A percentile compares a stretch with the other conserved stretches of the same genome.
Evolutionary conservation across 2,888 invertebrate genomes (phyloP).

Genomic region (Leptinotarsa rubiginosa): DNA sequence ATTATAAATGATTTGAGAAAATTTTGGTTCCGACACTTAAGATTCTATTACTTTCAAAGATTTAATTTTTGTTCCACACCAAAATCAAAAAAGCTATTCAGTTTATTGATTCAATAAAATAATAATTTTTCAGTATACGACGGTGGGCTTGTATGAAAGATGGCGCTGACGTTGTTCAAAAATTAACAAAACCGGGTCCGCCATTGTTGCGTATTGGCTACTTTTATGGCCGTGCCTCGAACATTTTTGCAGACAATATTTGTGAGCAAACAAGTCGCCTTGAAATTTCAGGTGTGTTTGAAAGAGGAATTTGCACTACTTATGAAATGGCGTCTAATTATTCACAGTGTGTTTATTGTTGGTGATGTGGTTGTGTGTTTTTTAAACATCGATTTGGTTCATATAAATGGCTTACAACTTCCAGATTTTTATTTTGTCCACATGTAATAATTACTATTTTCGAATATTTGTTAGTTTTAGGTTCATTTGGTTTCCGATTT

Average conservation of each 20-base stretch:
- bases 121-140: constrained; percentile 9
- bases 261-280: constrained; percentile 50
- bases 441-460: constrained; percentile 38
- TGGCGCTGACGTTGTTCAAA: constrained; percentile 59
- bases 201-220: constrained; percentile 66
- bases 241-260: constrained; percentile 57
- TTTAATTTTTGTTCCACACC: no score
- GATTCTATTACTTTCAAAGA: no score
- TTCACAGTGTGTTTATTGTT: constrained; percentile 32
- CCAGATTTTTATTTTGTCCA: constrained; percentile 48
- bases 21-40: no score
- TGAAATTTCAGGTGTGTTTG: constrained; percentile 55
- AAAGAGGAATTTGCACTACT: constrained; percentile 36
- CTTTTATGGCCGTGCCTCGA: constrained; percentile 62
- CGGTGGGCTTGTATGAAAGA: constrained; percentile 53
- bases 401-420: constrained; percentile 57
- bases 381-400: constrained; percentile 62
- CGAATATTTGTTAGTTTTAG: background rate
- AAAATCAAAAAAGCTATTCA: constrained; percentile 14
- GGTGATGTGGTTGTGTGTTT: constrained; percentile 47
- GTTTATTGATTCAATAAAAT: constrained; percentile 16
- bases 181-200: constrained; percentile 65
- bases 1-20: no score
- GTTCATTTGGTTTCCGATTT: background rate
- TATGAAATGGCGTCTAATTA: constrained; percentile 40